These are phyloP conservation scores for Dolichomitus sp. DNA, from an alignment of 2,888 invertebrate species.

Conservation along the genomic window DNA sequence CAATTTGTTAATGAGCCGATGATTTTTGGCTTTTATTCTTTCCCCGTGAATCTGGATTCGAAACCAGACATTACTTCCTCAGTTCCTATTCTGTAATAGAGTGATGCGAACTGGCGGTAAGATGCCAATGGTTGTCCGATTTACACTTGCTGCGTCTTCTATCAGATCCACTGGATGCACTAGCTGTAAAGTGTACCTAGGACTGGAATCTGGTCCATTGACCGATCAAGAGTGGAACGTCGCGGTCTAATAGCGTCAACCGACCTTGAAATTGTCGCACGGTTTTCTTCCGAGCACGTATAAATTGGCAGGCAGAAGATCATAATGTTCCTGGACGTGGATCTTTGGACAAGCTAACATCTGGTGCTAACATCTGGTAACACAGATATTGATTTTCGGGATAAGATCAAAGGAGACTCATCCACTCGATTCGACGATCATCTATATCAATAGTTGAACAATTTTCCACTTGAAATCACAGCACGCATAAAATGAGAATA, in stretches of 20 bases:
- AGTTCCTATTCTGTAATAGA: background rate
- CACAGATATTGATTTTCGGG: background rate
- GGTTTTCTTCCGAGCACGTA: constrained; percentile 60
- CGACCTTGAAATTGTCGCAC: constrained; percentile 75
- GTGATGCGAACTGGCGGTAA: background rate
- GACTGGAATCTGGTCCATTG: constrained; percentile 14
- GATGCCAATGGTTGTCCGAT: background rate
- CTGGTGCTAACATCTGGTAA: background rate
- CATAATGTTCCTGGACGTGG: constrained; percentile 28
- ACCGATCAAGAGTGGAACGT: constrained; percentile 54
- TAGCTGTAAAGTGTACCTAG: background rate
- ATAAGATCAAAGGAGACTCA: background rate
- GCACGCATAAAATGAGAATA: background rate
- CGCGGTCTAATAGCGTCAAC: constrained; percentile 73
- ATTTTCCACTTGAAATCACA: background rate
- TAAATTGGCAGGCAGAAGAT: constrained; percentile 32
- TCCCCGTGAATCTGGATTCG: background rate
- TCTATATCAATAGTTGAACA: background rate
- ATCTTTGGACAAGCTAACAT: background rate
- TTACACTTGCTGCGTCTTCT: background rate
- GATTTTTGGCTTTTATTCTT: no score
- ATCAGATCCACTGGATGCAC: background rate
- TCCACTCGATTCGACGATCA: background rate
- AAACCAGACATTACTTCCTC: background rate
- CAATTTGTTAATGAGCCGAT: background rate